Conservation (phyloP, 30 jellyfish, hydroid and myxozoan species). For the Cassiopea andromeda region DNA sequence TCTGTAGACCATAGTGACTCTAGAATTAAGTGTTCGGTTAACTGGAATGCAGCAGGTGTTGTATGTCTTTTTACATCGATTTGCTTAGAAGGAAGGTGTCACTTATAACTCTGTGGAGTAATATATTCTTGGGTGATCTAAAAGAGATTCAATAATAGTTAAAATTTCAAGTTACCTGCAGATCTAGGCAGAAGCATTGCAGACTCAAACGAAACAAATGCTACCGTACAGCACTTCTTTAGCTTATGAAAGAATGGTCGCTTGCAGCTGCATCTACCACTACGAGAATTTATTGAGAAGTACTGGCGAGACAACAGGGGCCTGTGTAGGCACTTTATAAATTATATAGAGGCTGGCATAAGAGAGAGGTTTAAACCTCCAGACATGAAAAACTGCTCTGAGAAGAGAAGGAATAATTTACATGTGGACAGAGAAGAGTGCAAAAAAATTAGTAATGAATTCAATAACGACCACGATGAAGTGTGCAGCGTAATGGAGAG, state of each 20-base stretch:
- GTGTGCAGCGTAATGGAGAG: not conserved
- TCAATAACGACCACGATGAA: not conserved
- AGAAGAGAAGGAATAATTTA: not conserved
- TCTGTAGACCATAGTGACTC: not conserved
- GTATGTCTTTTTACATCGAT: conserved; percentile 3
- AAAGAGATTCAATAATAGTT: not conserved
- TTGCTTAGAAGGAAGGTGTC: conserved; percentile 20
- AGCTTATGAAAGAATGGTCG: conserved; percentile 36
- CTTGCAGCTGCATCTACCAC: conserved; percentile 4
- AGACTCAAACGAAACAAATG: not conserved
- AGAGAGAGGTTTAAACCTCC: not conserved
- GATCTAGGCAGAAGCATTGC: not conserved
- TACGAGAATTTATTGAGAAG: conserved; percentile 14
- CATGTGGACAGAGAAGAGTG: not conserved
- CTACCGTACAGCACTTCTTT: conserved; percentile 25
- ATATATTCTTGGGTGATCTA: not conserved
- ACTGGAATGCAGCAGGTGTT: not conserved
- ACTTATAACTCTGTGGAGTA: not conserved
- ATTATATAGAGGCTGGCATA: conserved; percentile 1
- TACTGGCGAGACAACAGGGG: conserved; percentile 51
- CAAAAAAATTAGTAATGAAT: not conserved
- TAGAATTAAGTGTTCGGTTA: not conserved
- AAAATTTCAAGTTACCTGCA: not conserved
- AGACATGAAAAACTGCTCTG: not conserved
- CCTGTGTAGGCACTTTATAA: conserved; percentile 22